phyloP scores from a whole-genome alignment of 2,888 invertebrate genomes.

The Agriopis aurantiaria region DNA sequence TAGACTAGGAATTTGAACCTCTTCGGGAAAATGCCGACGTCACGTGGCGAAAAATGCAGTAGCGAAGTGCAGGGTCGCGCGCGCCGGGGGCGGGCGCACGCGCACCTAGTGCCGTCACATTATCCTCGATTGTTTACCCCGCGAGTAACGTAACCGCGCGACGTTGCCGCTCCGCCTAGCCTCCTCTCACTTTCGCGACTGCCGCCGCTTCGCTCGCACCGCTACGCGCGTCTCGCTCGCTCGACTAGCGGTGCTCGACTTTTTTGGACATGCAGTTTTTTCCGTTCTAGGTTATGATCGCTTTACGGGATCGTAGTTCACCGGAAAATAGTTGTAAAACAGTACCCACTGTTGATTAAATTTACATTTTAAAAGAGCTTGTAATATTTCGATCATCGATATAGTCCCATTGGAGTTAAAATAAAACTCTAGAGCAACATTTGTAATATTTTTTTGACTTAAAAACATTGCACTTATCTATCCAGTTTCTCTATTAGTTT shows the following conservation, averaged over 20 bases:
- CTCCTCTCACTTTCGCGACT: conserved; percentile 85
- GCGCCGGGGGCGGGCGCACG: conserved; percentile 70
- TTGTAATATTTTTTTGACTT: no score
- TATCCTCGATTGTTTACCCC: conserved; percentile 82
- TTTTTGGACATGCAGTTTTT: conserved; percentile 83
- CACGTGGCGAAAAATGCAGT: conserved; percentile 77
- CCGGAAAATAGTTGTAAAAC: conserved; percentile 23
- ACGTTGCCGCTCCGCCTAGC: conserved; percentile 79
- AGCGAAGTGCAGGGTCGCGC: conserved; percentile 74
- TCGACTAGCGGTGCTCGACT: conserved; percentile 83
- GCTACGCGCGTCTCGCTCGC: conserved; percentile 65
- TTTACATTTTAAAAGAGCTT: conserved; percentile 1
- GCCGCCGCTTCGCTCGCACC: conserved; percentile 57
- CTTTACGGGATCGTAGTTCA: conserved; percentile 62
- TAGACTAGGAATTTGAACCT: neutral
- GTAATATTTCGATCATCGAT: neutral
- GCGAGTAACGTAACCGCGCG: conserved; percentile 79
- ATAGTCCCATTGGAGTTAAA: neutral
- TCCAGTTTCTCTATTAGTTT: no score
- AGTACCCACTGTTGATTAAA: conserved; percentile 34
- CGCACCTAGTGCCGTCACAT: conserved; percentile 75
- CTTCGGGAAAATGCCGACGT: conserved; percentile 62
- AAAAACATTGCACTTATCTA: no score
- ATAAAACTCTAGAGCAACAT: no score
- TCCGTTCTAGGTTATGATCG: conserved; percentile 76